Conservation (phyloP, 2,113 vertebrate genomes). For the Psittacara wagleri region DNA sequence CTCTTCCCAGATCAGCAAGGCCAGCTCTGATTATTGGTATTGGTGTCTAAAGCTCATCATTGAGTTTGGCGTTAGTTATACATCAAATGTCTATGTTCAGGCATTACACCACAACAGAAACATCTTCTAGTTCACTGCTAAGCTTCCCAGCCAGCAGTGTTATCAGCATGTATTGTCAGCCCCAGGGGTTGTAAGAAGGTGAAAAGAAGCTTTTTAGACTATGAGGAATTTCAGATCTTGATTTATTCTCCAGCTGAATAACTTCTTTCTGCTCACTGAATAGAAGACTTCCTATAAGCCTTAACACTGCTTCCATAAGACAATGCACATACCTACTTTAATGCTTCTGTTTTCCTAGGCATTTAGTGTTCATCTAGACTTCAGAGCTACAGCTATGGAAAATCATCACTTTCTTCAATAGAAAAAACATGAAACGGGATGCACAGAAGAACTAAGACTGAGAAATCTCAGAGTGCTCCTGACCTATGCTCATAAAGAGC, state of each 20-base stretch:
- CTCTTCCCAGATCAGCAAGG: background rate
- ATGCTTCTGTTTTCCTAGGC: background rate
- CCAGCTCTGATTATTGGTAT: too few species aligned
- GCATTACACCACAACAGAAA: background rate
- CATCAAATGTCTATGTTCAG: fast-evolving
- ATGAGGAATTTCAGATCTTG: background rate
- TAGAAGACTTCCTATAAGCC: background rate
- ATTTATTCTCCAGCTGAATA: background rate
- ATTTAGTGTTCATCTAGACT: background rate
- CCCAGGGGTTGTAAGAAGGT: background rate
- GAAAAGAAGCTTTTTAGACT: background rate
- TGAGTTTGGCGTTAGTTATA: background rate
- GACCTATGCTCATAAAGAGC: fast-evolving
- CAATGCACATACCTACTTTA: background rate
- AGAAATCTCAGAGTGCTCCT: background rate
- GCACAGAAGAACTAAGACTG: background rate
- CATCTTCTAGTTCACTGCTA: background rate
- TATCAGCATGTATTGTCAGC: background rate
- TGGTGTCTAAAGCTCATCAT: background rate
- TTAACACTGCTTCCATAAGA: background rate
- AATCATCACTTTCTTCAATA: background rate
- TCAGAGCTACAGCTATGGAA: background rate
- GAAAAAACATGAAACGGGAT: background rate
- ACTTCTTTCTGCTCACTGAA: background rate
- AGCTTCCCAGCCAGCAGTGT: background rate